These are phyloP conservation scores for Sphaerodactylus townsendi DNA, from an alignment of 2,113 vertebrate genomes.

Conservation along the genomic window DNA sequence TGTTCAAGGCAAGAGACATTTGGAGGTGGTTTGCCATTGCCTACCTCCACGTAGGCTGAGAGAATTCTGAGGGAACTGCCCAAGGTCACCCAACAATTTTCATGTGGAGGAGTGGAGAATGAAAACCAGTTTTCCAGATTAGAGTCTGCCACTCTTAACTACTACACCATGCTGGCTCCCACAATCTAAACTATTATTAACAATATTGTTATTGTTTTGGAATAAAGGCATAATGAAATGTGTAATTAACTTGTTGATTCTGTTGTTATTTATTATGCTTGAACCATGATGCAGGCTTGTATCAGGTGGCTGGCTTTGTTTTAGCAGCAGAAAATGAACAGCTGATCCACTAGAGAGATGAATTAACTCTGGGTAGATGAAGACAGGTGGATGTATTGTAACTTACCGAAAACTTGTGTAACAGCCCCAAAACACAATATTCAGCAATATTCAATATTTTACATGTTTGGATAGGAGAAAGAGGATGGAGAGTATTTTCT, in stretches of 20 bases:
- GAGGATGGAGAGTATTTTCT: conserved; percentile 2
- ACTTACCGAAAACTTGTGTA: not conserved
- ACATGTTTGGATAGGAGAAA: not conserved
- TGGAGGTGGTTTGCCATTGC: no score
- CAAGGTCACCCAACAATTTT: no score
- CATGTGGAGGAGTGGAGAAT: no score
- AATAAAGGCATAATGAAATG: not conserved
- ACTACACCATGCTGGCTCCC: no score
- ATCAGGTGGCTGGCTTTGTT: not conserved
- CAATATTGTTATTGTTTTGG: not conserved
- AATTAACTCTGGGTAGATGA: not conserved
- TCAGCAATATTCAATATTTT: not conserved
- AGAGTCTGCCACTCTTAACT: no score
- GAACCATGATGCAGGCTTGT: not conserved
- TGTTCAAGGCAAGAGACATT: no score
- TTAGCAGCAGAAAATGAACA: not conserved
- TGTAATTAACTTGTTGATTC: not conserved
- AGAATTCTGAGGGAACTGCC: no score
- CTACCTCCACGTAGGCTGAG: no score
- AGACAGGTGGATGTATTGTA: not conserved
- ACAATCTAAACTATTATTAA: no score
- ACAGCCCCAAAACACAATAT: not conserved
- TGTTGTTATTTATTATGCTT: not conserved
- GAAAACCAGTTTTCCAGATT: no score
- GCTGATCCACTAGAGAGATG: not conserved